Evolutionary conservation across 2,797 vertebrate genomes (phyloP).

Genomic region (Enteromius mattozi): DNA sequence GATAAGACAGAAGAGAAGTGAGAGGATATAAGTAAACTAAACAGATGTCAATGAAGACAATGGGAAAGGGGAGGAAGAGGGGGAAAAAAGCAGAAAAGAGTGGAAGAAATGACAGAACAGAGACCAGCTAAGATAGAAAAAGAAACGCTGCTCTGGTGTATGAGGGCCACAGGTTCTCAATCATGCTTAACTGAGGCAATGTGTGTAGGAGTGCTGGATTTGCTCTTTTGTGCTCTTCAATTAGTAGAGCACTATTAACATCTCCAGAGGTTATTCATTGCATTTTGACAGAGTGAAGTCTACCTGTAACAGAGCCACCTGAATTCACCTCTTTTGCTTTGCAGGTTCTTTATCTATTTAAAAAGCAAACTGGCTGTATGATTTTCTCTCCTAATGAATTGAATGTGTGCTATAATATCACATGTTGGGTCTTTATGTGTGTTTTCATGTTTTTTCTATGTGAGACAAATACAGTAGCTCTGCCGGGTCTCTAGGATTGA

Average conservation of each 20-base stretch:
- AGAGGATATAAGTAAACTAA: constrained; percentile 29
- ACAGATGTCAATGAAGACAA: constrained; percentile 27
- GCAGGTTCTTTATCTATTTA: not conserved
- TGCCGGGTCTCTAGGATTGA: not conserved
- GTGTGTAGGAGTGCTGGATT: constrained; percentile 82
- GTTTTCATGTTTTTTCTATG: not conserved
- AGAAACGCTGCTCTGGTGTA: not conserved
- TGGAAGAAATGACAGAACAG: not conserved
- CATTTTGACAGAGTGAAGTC: constrained; percentile 81
- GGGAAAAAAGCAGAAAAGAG: not conserved
- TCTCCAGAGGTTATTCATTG: constrained; percentile 84
- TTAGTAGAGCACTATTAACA: constrained; percentile 83
- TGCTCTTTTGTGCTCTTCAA: constrained; percentile 65
- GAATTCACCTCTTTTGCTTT: not conserved
- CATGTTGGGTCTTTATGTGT: not conserved
- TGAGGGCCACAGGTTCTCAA: constrained; percentile 71
- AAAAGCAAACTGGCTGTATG: not conserved
- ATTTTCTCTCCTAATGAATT: not conserved
- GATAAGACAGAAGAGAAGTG: constrained; percentile 23
- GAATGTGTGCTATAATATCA: not conserved
- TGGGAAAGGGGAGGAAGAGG: not conserved
- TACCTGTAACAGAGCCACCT: constrained; percentile 58
- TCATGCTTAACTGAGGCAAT: constrained; percentile 79
- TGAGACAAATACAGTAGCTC: not conserved
- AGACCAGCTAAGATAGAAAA: constrained; percentile 6